Evolutionary conservation across 1,140 invertebrate genomes (phyloP), one percentile per base, ranked within the genome.

Genomic region (Ostrea edulis): DNA sequence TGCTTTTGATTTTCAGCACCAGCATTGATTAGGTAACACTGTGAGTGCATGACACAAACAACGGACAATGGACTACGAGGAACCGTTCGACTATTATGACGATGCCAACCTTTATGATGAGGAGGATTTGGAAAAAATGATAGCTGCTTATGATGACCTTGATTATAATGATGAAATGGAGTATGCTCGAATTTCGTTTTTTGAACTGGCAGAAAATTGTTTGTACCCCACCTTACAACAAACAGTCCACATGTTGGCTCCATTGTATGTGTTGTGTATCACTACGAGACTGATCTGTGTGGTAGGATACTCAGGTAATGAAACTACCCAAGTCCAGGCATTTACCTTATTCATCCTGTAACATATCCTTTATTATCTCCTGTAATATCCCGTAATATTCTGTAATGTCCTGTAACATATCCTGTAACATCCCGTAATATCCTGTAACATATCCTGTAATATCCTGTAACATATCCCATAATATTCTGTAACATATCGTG

Each of bases 121-220:
- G 17, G 87, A 92, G 9, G 90, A 90, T 44, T 51, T 91, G 81
- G 82, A 85, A 29, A 89, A 92, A 12, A 35, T 90, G 52, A 44
- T 92, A 58, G 83, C 82, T 9, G 84, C 86, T 22, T 91, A 90
- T 86, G 51, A 25, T 4, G 55, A 87, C 25, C 53, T 87, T 20
- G 88, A 86, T 44, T 86, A 88, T 58, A 87, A 87, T 44, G 77
- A 87, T 77, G 54, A 84, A 22, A 29, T 22, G 25, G 88, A 90
- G 25, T 89, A 90, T 35, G 51, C 51, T 12, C 90, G 91, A 12
- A 86, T 90, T 29, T 86, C 90, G 17, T 54, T 92, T 1, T 82
- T n/a, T 25, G 90, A 93, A 20, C 87, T 93, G 20, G 51, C 87
- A 12, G 87, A 91, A 12, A 92, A 91, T 54, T 93, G 93, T 86